Evolutionary conservation across 2,113 vertebrate species (phyloP).

Genomic region (Sprattus sprattus): DNA sequence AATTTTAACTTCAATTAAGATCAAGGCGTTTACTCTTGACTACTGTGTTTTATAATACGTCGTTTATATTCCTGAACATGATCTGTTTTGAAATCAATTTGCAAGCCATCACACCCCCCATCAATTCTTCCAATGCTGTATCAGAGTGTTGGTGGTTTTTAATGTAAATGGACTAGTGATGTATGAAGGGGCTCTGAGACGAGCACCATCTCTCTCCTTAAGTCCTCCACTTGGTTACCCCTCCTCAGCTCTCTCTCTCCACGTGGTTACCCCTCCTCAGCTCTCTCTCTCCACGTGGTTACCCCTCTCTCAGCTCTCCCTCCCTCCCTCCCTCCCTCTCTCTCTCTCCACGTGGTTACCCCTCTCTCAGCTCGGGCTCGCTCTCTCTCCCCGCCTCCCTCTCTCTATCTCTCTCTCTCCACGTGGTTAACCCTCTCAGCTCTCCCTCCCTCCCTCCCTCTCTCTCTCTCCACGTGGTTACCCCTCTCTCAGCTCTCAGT

Average conservation of each 20-base stretch:
- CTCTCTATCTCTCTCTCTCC: too few species aligned
- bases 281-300: too few species aligned
- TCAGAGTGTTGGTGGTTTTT: constrained; percentile 44
- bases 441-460: constrained; percentile 10
- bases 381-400: too few species aligned
- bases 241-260: too few species aligned
- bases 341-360: constrained; percentile 67
- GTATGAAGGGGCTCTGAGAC: constrained; percentile 50
- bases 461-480: too few species aligned
- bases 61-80: neutral
- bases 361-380: constrained; percentile 28
- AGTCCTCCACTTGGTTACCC: constrained; percentile 69
- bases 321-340: too few species aligned
- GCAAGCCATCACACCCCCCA: neutral
- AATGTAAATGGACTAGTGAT: constrained; percentile 65
- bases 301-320: too few species aligned
- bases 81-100: neutral
- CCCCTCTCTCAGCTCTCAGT: too few species aligned
- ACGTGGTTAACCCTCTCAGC: constrained; percentile 59
- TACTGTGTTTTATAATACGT: neutral
- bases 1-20: neutral
- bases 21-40: neutral
- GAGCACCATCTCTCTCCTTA: constrained; percentile 50
- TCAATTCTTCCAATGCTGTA: neutral
- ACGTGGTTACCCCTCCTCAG: too few species aligned